Evolutionary conservation across 2,797 vertebrate species (phyloP).

Genomic region (Myotis daubentonii): DNA sequence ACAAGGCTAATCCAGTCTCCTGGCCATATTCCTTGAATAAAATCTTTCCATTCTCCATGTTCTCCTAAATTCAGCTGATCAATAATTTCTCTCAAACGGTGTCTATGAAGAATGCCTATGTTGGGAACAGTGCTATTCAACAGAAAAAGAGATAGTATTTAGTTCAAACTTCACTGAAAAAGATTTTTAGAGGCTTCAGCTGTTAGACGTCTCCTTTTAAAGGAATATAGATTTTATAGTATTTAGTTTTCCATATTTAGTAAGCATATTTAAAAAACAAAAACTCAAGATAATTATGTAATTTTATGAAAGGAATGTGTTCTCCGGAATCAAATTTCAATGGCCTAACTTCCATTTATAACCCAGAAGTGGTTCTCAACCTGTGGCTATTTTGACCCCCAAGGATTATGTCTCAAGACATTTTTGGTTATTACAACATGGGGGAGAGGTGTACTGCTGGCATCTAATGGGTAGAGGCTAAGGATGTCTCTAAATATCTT

Average conservation of each 20-base stretch:
- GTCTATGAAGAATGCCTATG: neutral
- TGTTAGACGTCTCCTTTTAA: neutral
- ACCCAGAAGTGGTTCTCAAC: neutral
- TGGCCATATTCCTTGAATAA: neutral
- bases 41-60: neutral
- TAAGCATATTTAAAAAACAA: neutral
- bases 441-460: neutral
- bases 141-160: neutral
- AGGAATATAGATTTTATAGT: neutral
- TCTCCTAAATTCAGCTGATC: neutral
- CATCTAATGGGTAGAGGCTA: neutral
- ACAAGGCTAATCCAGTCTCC: neutral
- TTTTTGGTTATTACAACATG: slow-evolving; percentile 18
- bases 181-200: neutral
- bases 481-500: neutral
- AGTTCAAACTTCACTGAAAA: neutral
- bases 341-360: neutral
- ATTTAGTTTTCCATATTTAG: slow-evolving; percentile 17
- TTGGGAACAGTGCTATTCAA: neutral
- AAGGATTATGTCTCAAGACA: neutral
- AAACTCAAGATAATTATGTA: neutral
- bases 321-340: neutral
- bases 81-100: neutral
- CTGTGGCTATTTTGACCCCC: neutral
- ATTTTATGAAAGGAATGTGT: neutral